A percentile compares a stretch with the other conserved stretches of the same genome.
Conservation (phyloP, 2,888 invertebrate species). For the Oligia latruncula region DNA sequence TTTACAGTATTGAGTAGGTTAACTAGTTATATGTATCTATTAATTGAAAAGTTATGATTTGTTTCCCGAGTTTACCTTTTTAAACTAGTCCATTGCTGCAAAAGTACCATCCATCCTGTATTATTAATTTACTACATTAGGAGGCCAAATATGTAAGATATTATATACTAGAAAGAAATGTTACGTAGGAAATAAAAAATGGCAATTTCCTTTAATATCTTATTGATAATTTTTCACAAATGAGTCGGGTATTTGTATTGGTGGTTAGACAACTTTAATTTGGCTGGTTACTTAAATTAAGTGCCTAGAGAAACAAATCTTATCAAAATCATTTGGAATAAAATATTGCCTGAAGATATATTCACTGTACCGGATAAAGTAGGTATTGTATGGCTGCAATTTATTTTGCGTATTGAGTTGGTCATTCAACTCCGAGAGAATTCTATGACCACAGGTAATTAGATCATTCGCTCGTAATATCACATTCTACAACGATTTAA, state of each 20-base stretch:
- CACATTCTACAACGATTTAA: slow-evolving; percentile 60
- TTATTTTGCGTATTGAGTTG: slow-evolving; percentile 61
- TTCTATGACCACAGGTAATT: slow-evolving; percentile 67
- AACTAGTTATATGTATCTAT: not conserved
- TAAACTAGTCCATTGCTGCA: not conserved
- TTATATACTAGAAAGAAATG: not conserved
- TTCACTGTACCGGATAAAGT: slow-evolving; percentile 18
- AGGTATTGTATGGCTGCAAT: slow-evolving; percentile 33
- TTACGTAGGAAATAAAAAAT: not conserved
- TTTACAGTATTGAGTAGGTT: not conserved
- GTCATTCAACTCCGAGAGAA: slow-evolving; percentile 69
- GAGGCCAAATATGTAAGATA: not conserved
- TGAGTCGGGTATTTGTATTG: not conserved
- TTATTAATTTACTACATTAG: not conserved
- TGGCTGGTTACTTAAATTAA: not conserved
- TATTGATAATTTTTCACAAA: not conserved
- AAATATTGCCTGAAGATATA: slow-evolving; percentile 1
- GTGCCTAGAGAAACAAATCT: not conserved
- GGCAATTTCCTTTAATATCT: not conserved
- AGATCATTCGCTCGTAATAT: slow-evolving; percentile 66
- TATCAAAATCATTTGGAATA: not conserved
- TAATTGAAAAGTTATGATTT: not conserved
- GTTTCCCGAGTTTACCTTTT: not conserved
- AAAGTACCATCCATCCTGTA: not conserved
- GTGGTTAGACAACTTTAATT: not conserved